These are phyloP conservation scores for Salmo trutta DNA, from an alignment of 2,797 vertebrate species.

Conservation along the genomic window DNA sequence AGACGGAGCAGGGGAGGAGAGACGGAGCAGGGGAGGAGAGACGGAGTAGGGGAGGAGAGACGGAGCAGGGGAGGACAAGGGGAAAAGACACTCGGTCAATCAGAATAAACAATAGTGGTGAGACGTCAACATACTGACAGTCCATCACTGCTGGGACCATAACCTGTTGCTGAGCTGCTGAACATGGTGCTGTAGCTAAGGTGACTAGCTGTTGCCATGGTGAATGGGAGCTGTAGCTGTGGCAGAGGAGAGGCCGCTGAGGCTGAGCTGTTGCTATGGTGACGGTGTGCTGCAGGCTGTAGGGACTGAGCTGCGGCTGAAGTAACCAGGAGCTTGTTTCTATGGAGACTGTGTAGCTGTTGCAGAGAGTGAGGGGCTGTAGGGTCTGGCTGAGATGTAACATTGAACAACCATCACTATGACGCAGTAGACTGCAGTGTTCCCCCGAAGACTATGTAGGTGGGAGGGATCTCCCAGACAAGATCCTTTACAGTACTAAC, in stretches of 20 bases:
- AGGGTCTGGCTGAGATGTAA: neutral
- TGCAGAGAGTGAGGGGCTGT: neutral
- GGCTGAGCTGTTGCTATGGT: constrained; percentile 21
- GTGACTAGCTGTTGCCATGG: constrained; percentile 1
- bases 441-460: neutral
- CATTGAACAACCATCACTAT: neutral
- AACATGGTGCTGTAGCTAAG: neutral
- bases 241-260: neutral
- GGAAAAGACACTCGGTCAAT: neutral
- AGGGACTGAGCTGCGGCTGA: constrained; percentile 9
- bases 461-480: neutral
- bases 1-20: neutral
- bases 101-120: neutral
- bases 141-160: neutral
- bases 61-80: neutral
- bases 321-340: constrained; percentile 5
- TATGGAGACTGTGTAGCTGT: neutral
- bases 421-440: neutral
- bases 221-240: constrained; percentile 2
- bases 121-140: neutral
- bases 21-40: neutral
- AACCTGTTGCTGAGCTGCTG: constrained; percentile 3
- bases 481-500: neutral
- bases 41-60: neutral
- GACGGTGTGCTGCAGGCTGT: constrained; percentile 1